Evolutionary conservation across 2,888 invertebrate species (phyloP).

Genomic region (Hyposoter didymator): DNA sequence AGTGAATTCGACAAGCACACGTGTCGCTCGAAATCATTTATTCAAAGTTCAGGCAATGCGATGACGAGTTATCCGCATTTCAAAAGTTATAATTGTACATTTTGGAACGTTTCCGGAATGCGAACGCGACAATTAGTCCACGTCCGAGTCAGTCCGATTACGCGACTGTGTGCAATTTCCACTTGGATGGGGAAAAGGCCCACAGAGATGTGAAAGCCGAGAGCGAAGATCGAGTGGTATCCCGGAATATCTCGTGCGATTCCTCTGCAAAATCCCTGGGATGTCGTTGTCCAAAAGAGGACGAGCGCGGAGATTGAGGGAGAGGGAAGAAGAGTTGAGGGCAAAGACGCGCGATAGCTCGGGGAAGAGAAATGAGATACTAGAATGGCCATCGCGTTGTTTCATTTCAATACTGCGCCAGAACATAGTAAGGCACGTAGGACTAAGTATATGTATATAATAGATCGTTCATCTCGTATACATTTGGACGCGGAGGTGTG

Average conservation of each 20-base stretch:
- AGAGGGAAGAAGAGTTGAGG: constrained; percentile 12
- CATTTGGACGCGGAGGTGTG: constrained; percentile 47
- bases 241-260: constrained; percentile 24
- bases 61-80: neutral
- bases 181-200: constrained; percentile 17
- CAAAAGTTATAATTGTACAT: constrained; percentile 4
- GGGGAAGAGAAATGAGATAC: constrained; percentile 47
- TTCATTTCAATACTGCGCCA: constrained; percentile 61
- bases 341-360: constrained; percentile 44
- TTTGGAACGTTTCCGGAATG: neutral
- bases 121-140: constrained; percentile 7
- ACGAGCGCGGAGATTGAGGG: constrained; percentile 42
- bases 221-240: constrained; percentile 51
- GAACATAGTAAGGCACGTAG: constrained; percentile 45
- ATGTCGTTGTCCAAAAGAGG: constrained; percentile 57
- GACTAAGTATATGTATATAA: constrained; percentile 39
- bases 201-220: constrained; percentile 37
- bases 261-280: constrained; percentile 56
- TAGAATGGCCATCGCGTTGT: constrained; percentile 41
- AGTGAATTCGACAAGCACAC: neutral
- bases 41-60: neutral
- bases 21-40: neutral
- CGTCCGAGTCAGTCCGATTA: constrained; percentile 29
- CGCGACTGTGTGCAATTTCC: neutral
- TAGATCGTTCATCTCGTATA: constrained; percentile 36